phyloP scores from a whole-genome alignment of 2,888 invertebrate genomes.

The Hypomecis punctinalis region DNA sequence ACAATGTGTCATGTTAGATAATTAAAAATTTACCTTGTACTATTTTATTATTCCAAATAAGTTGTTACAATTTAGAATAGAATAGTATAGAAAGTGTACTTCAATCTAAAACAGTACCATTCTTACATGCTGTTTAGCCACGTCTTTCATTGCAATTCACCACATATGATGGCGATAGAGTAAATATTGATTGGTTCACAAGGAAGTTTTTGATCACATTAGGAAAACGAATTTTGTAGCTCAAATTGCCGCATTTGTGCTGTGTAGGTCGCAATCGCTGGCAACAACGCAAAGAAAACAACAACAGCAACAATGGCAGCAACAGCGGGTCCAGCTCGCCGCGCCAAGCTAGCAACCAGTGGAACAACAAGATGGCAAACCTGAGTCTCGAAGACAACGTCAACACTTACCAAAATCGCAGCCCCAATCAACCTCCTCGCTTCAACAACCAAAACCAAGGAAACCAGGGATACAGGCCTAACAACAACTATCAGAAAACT shows the following conservation, averaged over 20 bases:
- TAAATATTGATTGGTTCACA: no score
- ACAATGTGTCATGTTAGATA: no score
- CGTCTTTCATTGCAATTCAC: no score
- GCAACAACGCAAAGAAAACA: constrained; percentile 86
- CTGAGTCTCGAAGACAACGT: constrained; percentile 62
- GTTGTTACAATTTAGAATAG: no score
- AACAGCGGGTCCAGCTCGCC: constrained; percentile 80
- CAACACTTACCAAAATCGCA: constrained; percentile 70
- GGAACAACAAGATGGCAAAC: constrained; percentile 81
- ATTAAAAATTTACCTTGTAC: no score
- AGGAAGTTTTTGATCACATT: no score
- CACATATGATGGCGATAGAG: no score
- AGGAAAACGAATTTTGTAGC: no score
- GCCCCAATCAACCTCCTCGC: constrained; percentile 76
- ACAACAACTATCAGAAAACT: constrained; percentile 81
- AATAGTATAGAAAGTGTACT: no score
- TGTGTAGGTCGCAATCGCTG: constrained; percentile 83
- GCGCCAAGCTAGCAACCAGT: constrained; percentile 81
- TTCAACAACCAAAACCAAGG: constrained; percentile 79
- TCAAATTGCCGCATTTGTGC: background rate
- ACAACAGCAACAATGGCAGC: constrained; percentile 64
- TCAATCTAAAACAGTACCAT: no score
- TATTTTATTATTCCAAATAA: no score
- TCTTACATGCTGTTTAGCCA: no score
- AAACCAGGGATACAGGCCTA: constrained; percentile 71